A percentile compares a stretch with the other conserved stretches of the same genome.
These are phyloP conservation scores for Ophiodon elongatus DNA, from an alignment of 2,113 vertebrate species.

Conservation along the genomic window DNA sequence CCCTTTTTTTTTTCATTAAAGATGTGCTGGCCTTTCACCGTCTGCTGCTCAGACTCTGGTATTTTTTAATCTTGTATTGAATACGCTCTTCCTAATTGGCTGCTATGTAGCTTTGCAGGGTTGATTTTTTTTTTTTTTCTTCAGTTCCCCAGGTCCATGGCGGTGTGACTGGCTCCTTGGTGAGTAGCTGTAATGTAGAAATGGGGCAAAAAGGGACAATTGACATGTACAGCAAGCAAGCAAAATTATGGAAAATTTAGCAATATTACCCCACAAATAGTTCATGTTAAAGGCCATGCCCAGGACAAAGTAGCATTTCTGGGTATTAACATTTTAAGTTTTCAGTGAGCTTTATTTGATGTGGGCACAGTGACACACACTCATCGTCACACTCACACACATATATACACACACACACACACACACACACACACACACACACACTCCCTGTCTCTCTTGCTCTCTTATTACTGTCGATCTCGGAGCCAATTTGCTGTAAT, in stretches of 20 bases:
- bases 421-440: conserved; percentile 18
- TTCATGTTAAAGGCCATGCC: conserved; percentile 11
- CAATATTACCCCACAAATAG: neutral
- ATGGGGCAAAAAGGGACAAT: neutral
- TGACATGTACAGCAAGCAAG: neutral
- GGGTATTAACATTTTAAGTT: conserved; percentile 1
- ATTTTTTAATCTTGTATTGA: neutral
- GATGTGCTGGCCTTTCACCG: neutral
- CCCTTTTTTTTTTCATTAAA: neutral
- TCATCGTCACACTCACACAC: conserved; percentile 5
- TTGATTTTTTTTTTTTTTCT: conserved; percentile 11
- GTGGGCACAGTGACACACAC: conserved; percentile 26
- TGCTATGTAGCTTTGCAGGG: neutral
- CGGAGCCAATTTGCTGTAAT: conserved; percentile 68
- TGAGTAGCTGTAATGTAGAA: conserved; percentile 7
- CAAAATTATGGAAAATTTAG: neutral
- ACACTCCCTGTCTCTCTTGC: conserved; percentile 32
- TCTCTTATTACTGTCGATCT: conserved; percentile 58
- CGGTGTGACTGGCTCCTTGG: neutral
- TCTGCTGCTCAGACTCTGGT: neutral
- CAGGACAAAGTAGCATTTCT: conserved; percentile 11
- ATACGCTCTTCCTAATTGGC: neutral
- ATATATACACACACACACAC: neutral
- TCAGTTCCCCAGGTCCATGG: conserved; percentile 1
- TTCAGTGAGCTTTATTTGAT: conserved; percentile 23